phyloP scores from a whole-genome alignment of 2,888 invertebrate genomes.

The Nycteola revayana region DNA sequence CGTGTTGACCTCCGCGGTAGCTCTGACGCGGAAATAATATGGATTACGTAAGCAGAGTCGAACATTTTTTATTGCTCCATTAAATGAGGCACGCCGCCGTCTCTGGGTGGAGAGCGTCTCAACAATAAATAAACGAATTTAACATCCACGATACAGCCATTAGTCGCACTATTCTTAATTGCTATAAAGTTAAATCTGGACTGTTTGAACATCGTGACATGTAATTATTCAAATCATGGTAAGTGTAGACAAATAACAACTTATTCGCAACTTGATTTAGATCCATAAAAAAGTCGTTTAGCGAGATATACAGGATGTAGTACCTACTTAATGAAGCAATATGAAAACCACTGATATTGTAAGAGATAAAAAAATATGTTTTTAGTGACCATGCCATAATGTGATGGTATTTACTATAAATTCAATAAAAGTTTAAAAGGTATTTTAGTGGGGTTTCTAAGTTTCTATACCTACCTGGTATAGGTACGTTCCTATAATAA shows the following conservation, averaged over 20 bases:
- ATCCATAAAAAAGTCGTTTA: slow-evolving; percentile 6
- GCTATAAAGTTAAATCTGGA: slow-evolving; percentile 48
- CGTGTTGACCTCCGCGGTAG: slow-evolving; percentile 64
- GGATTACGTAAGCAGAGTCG: slow-evolving; percentile 79
- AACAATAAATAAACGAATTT: slow-evolving; percentile 63
- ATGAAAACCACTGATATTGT: too few species aligned
- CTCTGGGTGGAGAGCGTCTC: slow-evolving; percentile 70
- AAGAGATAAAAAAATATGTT: too few species aligned
- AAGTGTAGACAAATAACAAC: slow-evolving; percentile 14
- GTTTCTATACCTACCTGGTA: too few species aligned
- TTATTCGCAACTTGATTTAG: slow-evolving; percentile 13
- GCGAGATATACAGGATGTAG: too few species aligned
- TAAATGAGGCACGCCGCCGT: slow-evolving; percentile 76
- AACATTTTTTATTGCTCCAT: slow-evolving; percentile 80
- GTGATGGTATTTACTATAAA: too few species aligned
- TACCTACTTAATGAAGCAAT: too few species aligned
- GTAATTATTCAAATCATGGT: slow-evolving; percentile 34
- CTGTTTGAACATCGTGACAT: slow-evolving; percentile 43
- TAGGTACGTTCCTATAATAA: too few species aligned
- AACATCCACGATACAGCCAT: slow-evolving; percentile 58
- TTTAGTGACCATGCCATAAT: too few species aligned
- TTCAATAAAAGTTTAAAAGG: too few species aligned
- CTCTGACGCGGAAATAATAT: slow-evolving; percentile 77
- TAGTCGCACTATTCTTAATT: slow-evolving; percentile 61
- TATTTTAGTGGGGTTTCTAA: too few species aligned